Evolutionary conservation across 2,888 invertebrate genomes (phyloP).

Genomic region (Stenotaenia linearis): DNA sequence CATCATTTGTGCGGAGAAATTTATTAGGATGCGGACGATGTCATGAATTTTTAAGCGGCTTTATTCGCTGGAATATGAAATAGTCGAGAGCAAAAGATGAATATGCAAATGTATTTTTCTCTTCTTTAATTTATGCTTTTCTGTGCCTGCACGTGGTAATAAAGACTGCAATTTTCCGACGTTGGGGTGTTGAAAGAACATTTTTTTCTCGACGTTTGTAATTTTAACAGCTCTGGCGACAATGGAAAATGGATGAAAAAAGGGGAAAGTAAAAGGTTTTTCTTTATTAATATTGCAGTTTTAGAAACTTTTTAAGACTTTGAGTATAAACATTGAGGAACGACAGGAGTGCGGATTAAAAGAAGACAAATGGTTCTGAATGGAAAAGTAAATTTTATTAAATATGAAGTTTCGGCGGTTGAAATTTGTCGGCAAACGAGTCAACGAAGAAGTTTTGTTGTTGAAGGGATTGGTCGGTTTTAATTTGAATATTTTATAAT

Average conservation of each 20-base stretch:
- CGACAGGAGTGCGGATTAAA: too few species aligned
- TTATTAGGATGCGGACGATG: not conserved
- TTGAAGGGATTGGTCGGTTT: too few species aligned
- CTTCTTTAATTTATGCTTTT: slow-evolving; percentile 1
- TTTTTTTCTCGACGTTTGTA: not conserved
- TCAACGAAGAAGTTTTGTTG: too few species aligned
- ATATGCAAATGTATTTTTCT: slow-evolving; percentile 8
- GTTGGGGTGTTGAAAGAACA: not conserved
- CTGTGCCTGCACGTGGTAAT: not conserved
- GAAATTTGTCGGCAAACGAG: too few species aligned
- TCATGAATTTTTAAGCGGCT: not conserved
- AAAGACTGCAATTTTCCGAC: not conserved
- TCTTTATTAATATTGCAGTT: not conserved
- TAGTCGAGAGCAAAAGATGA: not conserved
- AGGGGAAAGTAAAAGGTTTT: not conserved
- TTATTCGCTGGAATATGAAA: not conserved
- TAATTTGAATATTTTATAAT: too few species aligned
- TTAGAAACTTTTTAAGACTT: not conserved
- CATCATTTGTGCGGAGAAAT: not conserved
- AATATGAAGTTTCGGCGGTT: too few species aligned
- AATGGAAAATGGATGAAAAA: not conserved
- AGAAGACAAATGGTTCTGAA: not conserved
- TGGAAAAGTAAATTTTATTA: too few species aligned
- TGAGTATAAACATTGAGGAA: not conserved
- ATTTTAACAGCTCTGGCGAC: not conserved